Conservation (phyloP, 2,797 vertebrate species). For the Acanthurus tractus region DNA sequence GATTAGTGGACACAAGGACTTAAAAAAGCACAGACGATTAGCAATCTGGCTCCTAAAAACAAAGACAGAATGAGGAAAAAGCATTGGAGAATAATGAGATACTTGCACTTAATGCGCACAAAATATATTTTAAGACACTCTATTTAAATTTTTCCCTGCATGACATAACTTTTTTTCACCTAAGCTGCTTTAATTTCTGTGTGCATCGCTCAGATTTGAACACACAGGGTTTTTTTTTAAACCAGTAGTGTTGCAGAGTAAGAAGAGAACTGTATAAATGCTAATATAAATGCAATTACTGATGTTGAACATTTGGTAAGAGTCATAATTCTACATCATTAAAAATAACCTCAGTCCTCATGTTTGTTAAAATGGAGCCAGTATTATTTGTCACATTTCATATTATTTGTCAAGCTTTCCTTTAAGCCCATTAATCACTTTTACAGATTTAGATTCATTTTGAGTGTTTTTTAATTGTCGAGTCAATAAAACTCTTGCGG, state of each 20-base stretch:
- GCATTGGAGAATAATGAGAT: not conserved
- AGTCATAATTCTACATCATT: no score
- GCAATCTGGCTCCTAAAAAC: constrained; percentile 5
- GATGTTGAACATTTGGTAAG: no score
- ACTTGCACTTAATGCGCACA: not conserved
- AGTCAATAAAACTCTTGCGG: not conserved
- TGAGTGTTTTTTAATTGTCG: not conserved
- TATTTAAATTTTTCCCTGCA: not conserved
- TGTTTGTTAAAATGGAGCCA: not conserved
- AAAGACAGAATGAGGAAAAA: not conserved
- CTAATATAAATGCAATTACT: no score
- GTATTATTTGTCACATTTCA: not conserved
- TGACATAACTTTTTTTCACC: not conserved
- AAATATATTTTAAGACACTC: not conserved
- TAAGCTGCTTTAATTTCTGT: not conserved
- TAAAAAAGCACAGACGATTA: not conserved
- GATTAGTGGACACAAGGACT: constrained; percentile 13
- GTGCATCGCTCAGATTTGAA: not conserved
- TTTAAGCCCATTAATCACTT: not conserved
- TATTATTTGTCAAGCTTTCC: not conserved
- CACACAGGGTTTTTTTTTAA: not conserved
- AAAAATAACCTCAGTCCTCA: not conserved
- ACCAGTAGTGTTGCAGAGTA: not conserved
- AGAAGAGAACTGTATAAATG: not conserved
- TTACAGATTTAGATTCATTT: not conserved